A percentile compares a stretch with the other conserved stretches of the same genome.
phyloP scores from a whole-genome alignment of 2,113 vertebrate genomes.

The Amblyornis subalaris region DNA sequence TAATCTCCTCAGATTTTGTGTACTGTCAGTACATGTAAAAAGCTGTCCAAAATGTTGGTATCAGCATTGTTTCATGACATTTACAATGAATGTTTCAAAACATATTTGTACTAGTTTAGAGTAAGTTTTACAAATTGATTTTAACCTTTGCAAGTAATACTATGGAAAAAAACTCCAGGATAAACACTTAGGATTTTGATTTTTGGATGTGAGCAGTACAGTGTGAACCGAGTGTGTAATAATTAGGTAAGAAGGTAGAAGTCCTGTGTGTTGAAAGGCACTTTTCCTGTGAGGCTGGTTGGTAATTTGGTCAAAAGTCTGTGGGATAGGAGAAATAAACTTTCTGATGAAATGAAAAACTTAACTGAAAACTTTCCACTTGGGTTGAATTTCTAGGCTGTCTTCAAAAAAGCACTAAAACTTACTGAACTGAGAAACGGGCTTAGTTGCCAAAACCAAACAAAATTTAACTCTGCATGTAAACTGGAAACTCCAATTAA shows the following conservation, averaged over 20 bases:
- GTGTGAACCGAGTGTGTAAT: not conserved
- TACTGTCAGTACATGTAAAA: slow-evolving; percentile 69
- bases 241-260: not conserved
- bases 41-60: slow-evolving; percentile 70
- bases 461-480: slow-evolving; percentile 1
- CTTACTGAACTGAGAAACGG: not conserved
- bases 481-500: slow-evolving; percentile 41
- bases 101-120: slow-evolving; percentile 55
- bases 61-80: slow-evolving; percentile 58
- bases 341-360: slow-evolving; percentile 12
- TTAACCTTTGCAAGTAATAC: slow-evolving; percentile 15
- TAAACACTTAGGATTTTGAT: not conserved
- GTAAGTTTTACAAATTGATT: slow-evolving; percentile 58
- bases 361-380: slow-evolving; percentile 24
- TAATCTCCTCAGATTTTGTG: slow-evolving; percentile 71
- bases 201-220: not conserved
- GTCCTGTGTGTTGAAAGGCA: not conserved
- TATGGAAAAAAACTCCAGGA: not conserved
- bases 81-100: slow-evolving; percentile 68
- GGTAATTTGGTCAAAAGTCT: slow-evolving; percentile 18
- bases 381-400: slow-evolving; percentile 10
- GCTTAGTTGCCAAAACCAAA: not conserved
- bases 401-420: slow-evolving; percentile 21
- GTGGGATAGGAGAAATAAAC: not conserved
- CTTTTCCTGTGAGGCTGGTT: not conserved